phyloP scores from a whole-genome alignment of 2,888 invertebrate genomes.

The Agrochola litura region DNA sequence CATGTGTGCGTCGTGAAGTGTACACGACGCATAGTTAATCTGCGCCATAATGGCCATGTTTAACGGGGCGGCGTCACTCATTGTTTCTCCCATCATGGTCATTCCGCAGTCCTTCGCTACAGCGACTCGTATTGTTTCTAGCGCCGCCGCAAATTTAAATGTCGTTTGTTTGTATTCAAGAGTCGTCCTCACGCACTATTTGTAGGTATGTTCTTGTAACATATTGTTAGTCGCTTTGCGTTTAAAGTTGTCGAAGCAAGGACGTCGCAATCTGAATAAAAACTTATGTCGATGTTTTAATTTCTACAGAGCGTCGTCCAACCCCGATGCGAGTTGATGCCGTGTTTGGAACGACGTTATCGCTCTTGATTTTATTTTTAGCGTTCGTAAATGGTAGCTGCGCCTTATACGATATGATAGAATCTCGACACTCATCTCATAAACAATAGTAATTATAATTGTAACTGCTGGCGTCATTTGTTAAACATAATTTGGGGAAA shows the following conservation, averaged over 20 bases:
- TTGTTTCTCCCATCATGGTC: slow-evolving; percentile 74
- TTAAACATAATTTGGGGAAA: neutral
- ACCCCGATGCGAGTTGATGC: slow-evolving; percentile 29
- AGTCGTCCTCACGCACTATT: slow-evolving; percentile 78
- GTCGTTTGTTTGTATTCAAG: slow-evolving; percentile 86
- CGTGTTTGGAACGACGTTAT: slow-evolving; percentile 35
- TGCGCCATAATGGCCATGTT: slow-evolving; percentile 61
- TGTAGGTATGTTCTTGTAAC: slow-evolving; percentile 80
- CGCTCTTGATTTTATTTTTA: slow-evolving; percentile 52
- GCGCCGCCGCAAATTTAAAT: slow-evolving; percentile 82
- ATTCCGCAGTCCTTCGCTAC: slow-evolving; percentile 76
- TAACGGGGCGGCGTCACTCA: slow-evolving; percentile 56
- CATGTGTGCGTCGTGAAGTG: slow-evolving; percentile 32
- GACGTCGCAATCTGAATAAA: slow-evolving; percentile 74
- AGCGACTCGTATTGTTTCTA: slow-evolving; percentile 71
- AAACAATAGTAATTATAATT: slow-evolving; percentile 23
- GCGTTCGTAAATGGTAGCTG: slow-evolving; percentile 32
- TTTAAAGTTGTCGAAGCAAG: slow-evolving; percentile 79
- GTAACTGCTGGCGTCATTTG: slow-evolving; percentile 18
- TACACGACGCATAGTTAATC: slow-evolving; percentile 41
- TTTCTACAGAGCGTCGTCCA: slow-evolving; percentile 35
- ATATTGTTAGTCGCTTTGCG: slow-evolving; percentile 79
- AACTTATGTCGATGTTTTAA: slow-evolving; percentile 50
- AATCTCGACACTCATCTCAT: slow-evolving; percentile 16
- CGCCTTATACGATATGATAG: slow-evolving; percentile 19